A percentile compares a stretch with the other conserved stretches of the same genome.
Evolutionary conservation across 2,113 vertebrate species (phyloP).

Genomic region (Oxyruncus cristatus): DNA sequence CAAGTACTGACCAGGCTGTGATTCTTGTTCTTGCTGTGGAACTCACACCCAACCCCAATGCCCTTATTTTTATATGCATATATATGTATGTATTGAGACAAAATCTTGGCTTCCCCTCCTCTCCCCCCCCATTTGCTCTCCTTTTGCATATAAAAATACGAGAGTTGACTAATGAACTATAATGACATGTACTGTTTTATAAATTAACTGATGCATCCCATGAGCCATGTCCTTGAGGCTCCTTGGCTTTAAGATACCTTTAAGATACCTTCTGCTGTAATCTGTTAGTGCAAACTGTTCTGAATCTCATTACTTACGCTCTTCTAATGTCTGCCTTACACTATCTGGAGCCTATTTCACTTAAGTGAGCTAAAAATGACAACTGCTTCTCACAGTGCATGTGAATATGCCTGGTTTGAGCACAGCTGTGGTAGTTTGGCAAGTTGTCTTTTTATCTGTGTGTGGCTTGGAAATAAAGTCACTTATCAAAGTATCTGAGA

Average conservation of each 20-base stretch:
- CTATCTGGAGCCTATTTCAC: neutral
- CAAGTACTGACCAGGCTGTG: neutral
- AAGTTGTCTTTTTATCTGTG: neutral
- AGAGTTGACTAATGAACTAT: neutral
- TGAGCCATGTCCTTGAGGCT: neutral
- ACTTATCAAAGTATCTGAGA: neutral
- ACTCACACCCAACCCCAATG: accelerated
- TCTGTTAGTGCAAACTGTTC: neutral
- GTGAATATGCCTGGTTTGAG: too few species aligned
- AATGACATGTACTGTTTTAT: neutral
- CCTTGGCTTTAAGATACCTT: neutral
- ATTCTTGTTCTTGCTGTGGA: neutral
- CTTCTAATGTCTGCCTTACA: neutral
- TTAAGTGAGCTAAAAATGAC: neutral
- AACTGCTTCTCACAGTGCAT: neutral
- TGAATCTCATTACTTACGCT: neutral
- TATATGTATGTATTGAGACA: neutral
- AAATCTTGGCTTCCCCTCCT: neutral
- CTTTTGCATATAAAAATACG: neutral
- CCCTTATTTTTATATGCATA: neutral
- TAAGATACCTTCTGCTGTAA: neutral
- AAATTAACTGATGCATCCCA: neutral
- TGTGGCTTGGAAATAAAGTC: neutral
- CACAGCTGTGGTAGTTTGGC: accelerated
- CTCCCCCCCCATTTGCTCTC: neutral